Percentiles rank a stretch among this genome's conserved stretches.
Conservation (phyloP, 2,113 vertebrate species). For the Dissostichus mawsoni region DNA sequence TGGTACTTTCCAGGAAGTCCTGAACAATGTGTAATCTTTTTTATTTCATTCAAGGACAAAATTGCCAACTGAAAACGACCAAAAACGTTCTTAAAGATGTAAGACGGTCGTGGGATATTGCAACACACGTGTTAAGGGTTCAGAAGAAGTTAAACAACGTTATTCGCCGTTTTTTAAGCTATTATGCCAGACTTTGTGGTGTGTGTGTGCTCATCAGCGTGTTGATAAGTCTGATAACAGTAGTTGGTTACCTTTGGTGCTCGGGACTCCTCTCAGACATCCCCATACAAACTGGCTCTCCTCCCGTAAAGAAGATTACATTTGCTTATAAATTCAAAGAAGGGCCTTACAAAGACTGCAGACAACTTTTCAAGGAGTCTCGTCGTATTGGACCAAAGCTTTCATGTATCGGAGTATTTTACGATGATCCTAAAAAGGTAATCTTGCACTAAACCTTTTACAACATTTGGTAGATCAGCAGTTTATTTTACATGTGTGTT, state of each 20-base stretch:
- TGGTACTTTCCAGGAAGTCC: conserved; percentile 76
- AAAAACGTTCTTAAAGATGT: not conserved
- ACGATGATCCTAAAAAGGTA: conserved; percentile 92
- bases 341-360: conserved; percentile 86
- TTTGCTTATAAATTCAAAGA: conserved; percentile 92
- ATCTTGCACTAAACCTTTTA: not conserved
- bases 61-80: not conserved
- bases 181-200: conserved; percentile 86
- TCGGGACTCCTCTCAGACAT: conserved; percentile 88
- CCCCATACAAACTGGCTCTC: conserved; percentile 87
- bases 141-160: not conserved
- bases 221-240: conserved; percentile 80
- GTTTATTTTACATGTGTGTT: too few species aligned
- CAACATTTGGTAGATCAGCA: not conserved
- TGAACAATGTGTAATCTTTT: not conserved
- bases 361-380: conserved; percentile 88
- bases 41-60: not conserved
- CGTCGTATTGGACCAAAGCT: conserved; percentile 88
- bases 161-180: not conserved
- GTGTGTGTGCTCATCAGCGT: conserved; percentile 81
- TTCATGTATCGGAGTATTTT: conserved; percentile 88
- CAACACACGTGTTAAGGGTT: not conserved
- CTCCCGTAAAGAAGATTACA: conserved; percentile 87
- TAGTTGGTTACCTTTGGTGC: conserved; percentile 85
- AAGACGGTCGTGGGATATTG: not conserved